These are phyloP conservation scores for Aplochiton taeniatus DNA, from an alignment of 2,797 vertebrate species.

Conservation along the genomic window DNA sequence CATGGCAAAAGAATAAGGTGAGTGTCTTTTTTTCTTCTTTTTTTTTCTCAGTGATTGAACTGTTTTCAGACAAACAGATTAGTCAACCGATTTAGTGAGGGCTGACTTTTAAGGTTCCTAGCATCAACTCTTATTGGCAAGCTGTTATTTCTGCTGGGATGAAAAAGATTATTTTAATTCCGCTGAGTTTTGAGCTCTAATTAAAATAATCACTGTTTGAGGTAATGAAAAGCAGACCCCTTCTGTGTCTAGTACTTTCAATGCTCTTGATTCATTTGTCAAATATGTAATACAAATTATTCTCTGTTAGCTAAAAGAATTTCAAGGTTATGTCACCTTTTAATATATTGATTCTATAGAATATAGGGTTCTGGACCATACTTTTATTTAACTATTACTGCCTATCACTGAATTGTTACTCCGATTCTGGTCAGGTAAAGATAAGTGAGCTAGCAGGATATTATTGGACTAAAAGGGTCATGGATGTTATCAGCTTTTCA, in stretches of 20 bases:
- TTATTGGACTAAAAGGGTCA: conserved; percentile 6
- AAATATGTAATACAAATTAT: no score
- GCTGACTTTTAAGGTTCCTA: conserved; percentile 11
- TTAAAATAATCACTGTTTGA: conserved; percentile 7
- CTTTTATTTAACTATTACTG: neutral
- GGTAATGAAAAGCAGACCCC: neutral
- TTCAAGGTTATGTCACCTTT: no score
- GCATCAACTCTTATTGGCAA: conserved; percentile 12
- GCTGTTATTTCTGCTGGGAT: conserved; percentile 4
- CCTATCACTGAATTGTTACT: neutral
- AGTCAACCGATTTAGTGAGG: conserved; percentile 13
- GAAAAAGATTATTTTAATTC: conserved; percentile 6
- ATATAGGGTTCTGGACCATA: no score
- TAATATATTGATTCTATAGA: no score
- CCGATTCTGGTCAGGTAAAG: neutral
- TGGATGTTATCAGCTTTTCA: neutral
- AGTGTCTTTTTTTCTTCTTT: conserved; percentile 43
- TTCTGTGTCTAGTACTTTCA: neutral
- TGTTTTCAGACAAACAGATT: conserved; percentile 22
- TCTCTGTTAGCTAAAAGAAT: no score
- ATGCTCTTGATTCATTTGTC: neutral
- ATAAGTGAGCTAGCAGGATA: conserved; percentile 5
- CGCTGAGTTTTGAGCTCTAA: conserved; percentile 2
- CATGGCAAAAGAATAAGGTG: conserved; percentile 53
- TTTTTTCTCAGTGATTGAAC: conserved; percentile 8